These are phyloP conservation scores for Matsumyia berberina DNA, from an alignment of 2,888 invertebrate genomes.

Conservation along the genomic window DNA sequence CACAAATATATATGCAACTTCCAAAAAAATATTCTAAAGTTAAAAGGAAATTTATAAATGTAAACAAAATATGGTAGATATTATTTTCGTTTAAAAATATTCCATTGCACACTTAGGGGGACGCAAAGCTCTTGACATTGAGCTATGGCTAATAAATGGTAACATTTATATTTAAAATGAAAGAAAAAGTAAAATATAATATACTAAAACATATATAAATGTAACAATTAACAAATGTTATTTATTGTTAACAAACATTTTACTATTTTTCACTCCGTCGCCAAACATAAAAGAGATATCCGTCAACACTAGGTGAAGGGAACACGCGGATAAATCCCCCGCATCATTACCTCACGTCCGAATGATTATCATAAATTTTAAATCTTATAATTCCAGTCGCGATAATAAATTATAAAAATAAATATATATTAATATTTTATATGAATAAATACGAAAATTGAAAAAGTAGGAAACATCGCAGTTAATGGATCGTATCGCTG, in stretches of 20 bases:
- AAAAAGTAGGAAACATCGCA: neutral
- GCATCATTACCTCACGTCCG: neutral
- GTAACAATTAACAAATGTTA: neutral
- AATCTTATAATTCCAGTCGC: conserved; percentile 4
- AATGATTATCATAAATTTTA: conserved; percentile 27
- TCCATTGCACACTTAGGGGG: neutral
- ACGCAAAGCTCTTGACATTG: conserved; percentile 7
- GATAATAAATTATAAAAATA: conserved; percentile 20
- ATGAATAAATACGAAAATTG: conserved; percentile 20
- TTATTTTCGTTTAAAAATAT: neutral
- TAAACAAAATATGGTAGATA: neutral
- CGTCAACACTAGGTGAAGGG: neutral
- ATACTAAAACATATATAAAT: neutral
- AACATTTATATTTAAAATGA: neutral
- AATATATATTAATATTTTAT: conserved; percentile 21
- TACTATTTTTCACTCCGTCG: neutral
- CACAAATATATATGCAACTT: neutral
- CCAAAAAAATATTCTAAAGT: neutral
- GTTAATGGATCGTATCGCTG: conserved; percentile 6
- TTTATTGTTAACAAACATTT: no score
- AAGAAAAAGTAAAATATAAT: neutral
- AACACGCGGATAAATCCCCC: conserved; percentile 27
- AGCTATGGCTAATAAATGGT: conserved; percentile 18
- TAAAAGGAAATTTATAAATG: neutral
- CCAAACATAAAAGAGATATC: neutral